Evolutionary conservation across 2,797 vertebrate species (phyloP), one percentile per base, ranked within the genome.

Genomic region (Gadopsis bispinosus): DNA sequence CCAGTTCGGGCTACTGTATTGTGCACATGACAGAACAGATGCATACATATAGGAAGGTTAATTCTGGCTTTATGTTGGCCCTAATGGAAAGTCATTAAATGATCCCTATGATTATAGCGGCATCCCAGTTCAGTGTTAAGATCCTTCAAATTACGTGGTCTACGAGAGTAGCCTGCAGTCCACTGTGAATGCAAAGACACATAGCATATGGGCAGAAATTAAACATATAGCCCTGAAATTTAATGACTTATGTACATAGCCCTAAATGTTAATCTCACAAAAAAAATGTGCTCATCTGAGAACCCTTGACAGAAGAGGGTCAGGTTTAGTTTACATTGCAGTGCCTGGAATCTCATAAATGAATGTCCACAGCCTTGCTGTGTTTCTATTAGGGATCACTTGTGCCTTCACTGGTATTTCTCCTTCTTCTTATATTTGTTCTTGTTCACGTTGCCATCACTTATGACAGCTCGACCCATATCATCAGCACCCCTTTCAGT

Each of bases 301-400:
- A 60, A 48, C 31, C 26, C 43, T 50, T 56, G 79, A 84, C 56
- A 81, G 61, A 77, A 73, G 29, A 1, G 19, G 63, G 58, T 75
- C 14, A 1, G 11, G 37, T 63, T 59, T 45, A 45, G 45, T 81
- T 76, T 65, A 19, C n/a, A 2, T 39, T 72, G 43, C 22, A 59
- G 29, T 65, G n/a, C 12, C 17, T 33, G 47, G 22, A 55, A 59
- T 56, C 29, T 64, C 31, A 41, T 35, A 63, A 69, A 74, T 70
- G 6, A 26, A 71, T 45, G 14, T 59, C 4, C 61, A 33, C 22
- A 67, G 60, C 14, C 19, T 33, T 54, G 26, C 1, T 26, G 0
- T 41, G n/a, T n/a, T 20, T 73, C 33, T 63, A 43, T 20, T 1
- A 16, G 7, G 35, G 69, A 77, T 66, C 22, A 22, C 26, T 47